Base-by-base conservation (phyloP, 2,888 invertebrate species). In the Saturnia japonica region DNA sequence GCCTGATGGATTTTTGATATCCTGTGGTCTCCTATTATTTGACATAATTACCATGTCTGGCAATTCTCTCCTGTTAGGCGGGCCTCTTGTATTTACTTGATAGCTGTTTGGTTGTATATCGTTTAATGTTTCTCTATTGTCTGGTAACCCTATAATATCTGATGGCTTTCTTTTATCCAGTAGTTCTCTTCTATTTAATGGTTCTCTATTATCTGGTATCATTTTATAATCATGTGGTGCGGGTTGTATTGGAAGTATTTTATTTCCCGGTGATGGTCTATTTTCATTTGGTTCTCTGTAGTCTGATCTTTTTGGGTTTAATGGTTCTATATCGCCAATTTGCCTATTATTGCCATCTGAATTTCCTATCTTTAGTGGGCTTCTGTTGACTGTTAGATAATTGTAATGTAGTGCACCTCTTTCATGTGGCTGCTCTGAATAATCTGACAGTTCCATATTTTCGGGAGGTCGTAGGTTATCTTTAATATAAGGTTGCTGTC, bases 101-200 rank as follows among this genome's bases (percentile, higher is more conserved):
- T 77, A 70, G 16, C 76, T 74, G 8, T 51, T n/a, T 25, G 76
- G 74, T 2, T 75, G 77, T 0, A 74, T 75, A 47, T 75, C 71
- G 45, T 78, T 75, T 8, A 75, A 74, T 0, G 77, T 77, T 0
- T 75, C 76, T 51, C 72, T 66, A 34, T 77, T 73, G 3, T 45
- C 47, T 14, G 78, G 76, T 0, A 76, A 73, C 1, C 75, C 77
- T 42, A 71, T 70, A 25, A 74, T 68, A 2, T 28, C 45, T 1
- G 75, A 74, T 45, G 76, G 74, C 71, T 75, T 70, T 62, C 73
- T 72, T 11, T 74, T 69, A 16, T 62, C 34, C 14, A 8, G 14
- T 62, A 62, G 12, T 62, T 62, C 14, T 60, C 25, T 60, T 28
- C 11, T 60, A 28, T 60, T 60, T 4, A 19, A 28, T 28, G 7